phyloP scores from a whole-genome alignment of 2,888 invertebrate species.

The Drosophila setosimentum region DNA sequence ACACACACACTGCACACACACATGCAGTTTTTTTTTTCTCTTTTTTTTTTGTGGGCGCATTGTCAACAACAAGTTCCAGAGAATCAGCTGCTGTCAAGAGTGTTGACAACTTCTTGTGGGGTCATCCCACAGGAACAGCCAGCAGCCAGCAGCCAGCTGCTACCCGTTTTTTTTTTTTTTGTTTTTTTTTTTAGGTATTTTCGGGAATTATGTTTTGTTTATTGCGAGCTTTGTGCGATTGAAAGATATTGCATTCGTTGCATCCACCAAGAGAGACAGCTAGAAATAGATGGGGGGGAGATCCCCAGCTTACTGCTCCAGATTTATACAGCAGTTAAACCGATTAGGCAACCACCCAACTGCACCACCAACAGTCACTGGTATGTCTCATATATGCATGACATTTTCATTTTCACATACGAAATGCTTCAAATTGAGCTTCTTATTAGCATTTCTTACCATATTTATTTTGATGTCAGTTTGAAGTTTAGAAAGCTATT shows the following conservation, averaged over 20 bases:
- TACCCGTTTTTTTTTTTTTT: constrained; percentile 15
- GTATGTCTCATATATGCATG: background rate
- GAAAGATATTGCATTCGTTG: constrained; percentile 38
- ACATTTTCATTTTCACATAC: constrained; percentile 17
- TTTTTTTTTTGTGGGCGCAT: constrained; percentile 50
- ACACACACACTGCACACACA: constrained; percentile 2
- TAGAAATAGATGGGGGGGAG: background rate
- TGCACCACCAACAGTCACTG: constrained; percentile 10
- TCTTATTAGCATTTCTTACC: background rate
- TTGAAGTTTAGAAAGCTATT: background rate
- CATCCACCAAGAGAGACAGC: background rate
- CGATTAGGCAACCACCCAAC: constrained; percentile 48
- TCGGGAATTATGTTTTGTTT: constrained; percentile 61
- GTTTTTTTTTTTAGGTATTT: constrained; percentile 10
- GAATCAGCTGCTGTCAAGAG: constrained; percentile 62
- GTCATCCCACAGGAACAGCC: constrained; percentile 39
- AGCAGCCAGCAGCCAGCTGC: constrained; percentile 31
- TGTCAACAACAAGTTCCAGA: constrained; percentile 65
- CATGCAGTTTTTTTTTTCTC: constrained; percentile 38
- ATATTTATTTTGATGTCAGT: background rate
- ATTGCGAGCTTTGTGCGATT: constrained; percentile 53
- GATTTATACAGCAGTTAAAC: constrained; percentile 53
- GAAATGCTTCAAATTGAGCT: constrained; percentile 9
- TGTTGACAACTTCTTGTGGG: constrained; percentile 75
- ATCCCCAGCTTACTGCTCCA: constrained; percentile 51